Evolutionary conservation across 2,113 vertebrate species (phyloP).

Genomic region (Cichladusa arquata): DNA sequence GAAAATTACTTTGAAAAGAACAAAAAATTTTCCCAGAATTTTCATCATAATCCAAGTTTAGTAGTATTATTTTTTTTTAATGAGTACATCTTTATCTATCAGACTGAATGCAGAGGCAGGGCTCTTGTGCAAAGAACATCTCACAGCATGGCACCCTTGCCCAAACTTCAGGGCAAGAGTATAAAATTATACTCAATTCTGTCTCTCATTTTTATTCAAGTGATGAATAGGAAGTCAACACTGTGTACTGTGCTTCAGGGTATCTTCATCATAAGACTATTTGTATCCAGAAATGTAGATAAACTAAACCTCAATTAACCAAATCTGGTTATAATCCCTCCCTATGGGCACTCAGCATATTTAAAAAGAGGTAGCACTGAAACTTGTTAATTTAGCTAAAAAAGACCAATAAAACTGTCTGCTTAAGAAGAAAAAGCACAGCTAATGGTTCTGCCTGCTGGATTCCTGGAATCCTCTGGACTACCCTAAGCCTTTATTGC

Average conservation of each 20-base stretch:
- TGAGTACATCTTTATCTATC: not conserved
- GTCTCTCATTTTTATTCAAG: conserved; percentile 11
- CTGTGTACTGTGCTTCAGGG: not conserved
- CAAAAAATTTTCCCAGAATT: not conserved
- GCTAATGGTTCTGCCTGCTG: not conserved
- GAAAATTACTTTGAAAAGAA: not conserved
- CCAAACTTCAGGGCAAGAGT: not conserved
- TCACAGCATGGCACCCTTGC: not conserved
- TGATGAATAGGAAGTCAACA: not conserved
- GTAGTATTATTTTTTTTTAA: not conserved
- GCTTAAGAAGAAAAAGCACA: not conserved
- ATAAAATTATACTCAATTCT: not conserved
- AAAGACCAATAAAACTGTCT: not conserved
- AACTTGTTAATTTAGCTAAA: conserved; percentile 17
- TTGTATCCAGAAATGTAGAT: not conserved
- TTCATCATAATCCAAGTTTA: not conserved
- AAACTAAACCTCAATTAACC: conserved; percentile 25
- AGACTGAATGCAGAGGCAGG: not conserved
- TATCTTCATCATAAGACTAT: not conserved
- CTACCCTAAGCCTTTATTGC: not conserved
- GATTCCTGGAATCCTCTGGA: not conserved
- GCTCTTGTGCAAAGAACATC: not conserved
- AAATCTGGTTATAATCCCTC: conserved; percentile 12
- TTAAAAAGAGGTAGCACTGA: not conserved
- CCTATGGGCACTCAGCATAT: not conserved